phyloP scores from a whole-genome alignment of 2,113 vertebrate genomes.

The Kryptolebias marmoratus region DNA sequence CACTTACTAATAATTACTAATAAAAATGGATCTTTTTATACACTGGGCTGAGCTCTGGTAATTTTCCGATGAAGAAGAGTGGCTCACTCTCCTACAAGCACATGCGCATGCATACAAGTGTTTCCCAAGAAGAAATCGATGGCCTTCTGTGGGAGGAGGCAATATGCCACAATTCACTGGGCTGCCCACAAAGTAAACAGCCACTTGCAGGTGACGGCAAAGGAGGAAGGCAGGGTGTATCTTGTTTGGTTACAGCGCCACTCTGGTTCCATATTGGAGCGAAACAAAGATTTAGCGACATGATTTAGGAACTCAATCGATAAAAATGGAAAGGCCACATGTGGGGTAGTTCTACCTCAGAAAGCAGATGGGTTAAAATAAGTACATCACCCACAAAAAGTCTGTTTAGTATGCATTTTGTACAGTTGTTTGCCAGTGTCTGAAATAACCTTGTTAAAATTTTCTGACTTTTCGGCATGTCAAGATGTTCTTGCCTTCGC shows the following conservation, averaged over 20 bases:
- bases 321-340: too few relatives aligned
- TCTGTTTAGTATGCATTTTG: neutral
- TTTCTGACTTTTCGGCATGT: neutral
- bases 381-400: too few relatives aligned
- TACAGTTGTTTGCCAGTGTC: neutral
- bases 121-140: constrained; percentile 58
- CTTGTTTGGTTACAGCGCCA: constrained; percentile 4
- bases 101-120: constrained; percentile 6
- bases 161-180: constrained; percentile 44
- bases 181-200: constrained; percentile 49
- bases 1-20: too few relatives aligned
- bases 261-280: constrained; percentile 1
- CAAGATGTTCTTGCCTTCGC: too few relatives aligned
- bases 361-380: too few relatives aligned
- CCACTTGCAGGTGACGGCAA: constrained; percentile 40
- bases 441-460: neutral
- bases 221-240: constrained; percentile 35
- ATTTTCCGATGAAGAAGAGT: constrained; percentile 49
- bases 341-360: too few relatives aligned
- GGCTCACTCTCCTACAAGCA: neutral
- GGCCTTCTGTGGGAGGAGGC: constrained; percentile 51
- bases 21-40: constrained; percentile 2
- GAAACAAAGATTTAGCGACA: too few relatives aligned
- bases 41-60: constrained; percentile 14
- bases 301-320: too few relatives aligned